Percentiles rank a stretch among this genome's conserved stretches.
These are phyloP conservation scores for Amphipoea lucens DNA, from an alignment of 2,888 invertebrate species.

Conservation along the genomic window DNA sequence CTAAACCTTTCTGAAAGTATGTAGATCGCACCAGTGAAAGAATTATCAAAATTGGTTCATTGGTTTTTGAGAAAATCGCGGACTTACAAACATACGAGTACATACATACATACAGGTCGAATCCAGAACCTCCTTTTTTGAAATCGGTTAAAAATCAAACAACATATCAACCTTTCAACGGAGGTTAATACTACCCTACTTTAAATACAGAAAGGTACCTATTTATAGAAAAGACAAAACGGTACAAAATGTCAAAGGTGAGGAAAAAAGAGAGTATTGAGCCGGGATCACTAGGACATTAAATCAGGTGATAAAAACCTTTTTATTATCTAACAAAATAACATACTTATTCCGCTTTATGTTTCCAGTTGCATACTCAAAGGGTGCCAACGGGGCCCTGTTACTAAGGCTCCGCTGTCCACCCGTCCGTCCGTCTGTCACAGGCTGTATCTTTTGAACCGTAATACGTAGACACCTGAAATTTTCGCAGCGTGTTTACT, in stretches of 20 bases:
- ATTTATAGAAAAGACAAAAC: constrained; percentile 43
- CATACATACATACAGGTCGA: too few species aligned
- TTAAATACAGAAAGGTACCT: constrained; percentile 18
- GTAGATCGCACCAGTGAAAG: too few species aligned
- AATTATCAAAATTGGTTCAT: too few species aligned
- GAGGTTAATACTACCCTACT: constrained; percentile 21
- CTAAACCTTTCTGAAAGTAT: too few species aligned
- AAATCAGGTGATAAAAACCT: constrained; percentile 27
- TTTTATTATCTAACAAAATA: constrained; percentile 22
- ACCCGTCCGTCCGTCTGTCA: background rate
- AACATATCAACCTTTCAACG: constrained; percentile 14
- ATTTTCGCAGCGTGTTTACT: background rate
- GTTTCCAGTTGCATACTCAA: background rate
- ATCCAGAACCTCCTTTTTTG: too few species aligned
- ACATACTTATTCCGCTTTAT: constrained; percentile 25
- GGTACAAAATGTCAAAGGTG: constrained; percentile 44
- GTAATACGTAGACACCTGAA: background rate
- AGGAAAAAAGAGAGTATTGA: constrained; percentile 36
- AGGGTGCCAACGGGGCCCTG: background rate
- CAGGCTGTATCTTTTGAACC: background rate
- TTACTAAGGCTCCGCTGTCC: background rate
- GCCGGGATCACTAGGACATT: constrained; percentile 38
- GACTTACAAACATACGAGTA: too few species aligned
- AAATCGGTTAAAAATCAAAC: background rate
- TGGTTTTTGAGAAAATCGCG: too few species aligned